Base-by-base conservation (phyloP, 2,797 vertebrate genomes). In the Cryptoprocta ferox region DNA sequence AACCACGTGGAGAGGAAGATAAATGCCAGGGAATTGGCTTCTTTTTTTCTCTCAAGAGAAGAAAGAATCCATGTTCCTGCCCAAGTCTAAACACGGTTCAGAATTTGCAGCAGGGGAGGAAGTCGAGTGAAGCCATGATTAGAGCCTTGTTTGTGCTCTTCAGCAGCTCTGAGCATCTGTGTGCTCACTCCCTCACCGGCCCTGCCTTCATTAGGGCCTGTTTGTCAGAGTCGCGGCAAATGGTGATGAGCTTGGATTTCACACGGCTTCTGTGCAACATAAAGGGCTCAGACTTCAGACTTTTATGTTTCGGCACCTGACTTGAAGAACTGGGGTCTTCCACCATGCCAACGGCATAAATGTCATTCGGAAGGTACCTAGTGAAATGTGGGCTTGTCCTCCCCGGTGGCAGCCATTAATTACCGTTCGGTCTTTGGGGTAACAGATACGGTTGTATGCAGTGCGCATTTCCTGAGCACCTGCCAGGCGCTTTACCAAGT, bases 141-240 rank as follows among this genome's bases (percentile, higher is more conserved):
- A 92, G 79, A 89, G 91, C 68, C 91, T 97, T 94, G 89, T 96
- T 95, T 76, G 21, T 66, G 75, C 79, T 91, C 86, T 32, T 84
- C 50, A 24, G 56, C 93, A 94, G 96, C 70, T 37, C 85, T 63
- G 70, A 50, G 96, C 97, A 92, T 97, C 95, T 97, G 96, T 75
- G 14, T 2, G 35, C 90, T 75, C 78, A 16, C 65, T 14, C 4
- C 3, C 87, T 68, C 32, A 15, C 93, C 4, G 1, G 48, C 28
- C 59, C 97, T 86, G 95, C 90, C 96, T 97, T 97, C 96, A 91
- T 98, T 96, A 98, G 91, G 91, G 86, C 93, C 91, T 37, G 61
- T 92, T 96, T 97, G 93, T 96, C 39, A 97, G 96, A 35, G 71
- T 53, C 63, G 21, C 16, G 0, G 75, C 24, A 63, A 70, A 61